These are phyloP conservation scores for Sinocyclocheilus rhinocerous DNA, from an alignment of 2,113 vertebrate genomes.

Conservation along the genomic window DNA sequence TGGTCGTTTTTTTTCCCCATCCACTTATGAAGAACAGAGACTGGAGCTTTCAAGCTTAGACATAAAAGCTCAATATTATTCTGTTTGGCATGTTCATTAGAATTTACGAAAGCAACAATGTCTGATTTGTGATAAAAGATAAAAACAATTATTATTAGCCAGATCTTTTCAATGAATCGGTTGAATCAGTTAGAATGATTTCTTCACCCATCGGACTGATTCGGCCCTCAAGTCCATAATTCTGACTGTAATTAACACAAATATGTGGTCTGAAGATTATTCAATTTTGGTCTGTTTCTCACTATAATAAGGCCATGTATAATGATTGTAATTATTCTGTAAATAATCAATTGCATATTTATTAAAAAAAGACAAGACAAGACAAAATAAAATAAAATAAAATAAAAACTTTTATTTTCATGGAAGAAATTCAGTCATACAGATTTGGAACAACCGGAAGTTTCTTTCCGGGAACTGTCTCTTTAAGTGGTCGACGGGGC, in stretches of 20 bases:
- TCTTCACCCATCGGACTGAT: not conserved
- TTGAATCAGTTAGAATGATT: not conserved
- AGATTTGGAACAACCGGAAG: not conserved
- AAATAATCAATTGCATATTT: not conserved
- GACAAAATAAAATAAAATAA: too few species aligned
- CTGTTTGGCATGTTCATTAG: not conserved
- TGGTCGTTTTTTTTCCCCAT: not conserved
- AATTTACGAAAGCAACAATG: not conserved
- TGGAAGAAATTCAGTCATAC: not conserved
- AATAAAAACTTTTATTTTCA: not conserved
- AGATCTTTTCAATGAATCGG: not conserved
- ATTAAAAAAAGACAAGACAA: not conserved
- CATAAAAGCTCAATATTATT: not conserved
- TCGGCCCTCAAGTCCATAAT: too few species aligned
- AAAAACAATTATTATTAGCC: not conserved
- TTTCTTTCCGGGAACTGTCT: not conserved
- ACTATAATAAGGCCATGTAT: not conserved
- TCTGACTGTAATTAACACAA: not conserved
- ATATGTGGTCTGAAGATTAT: not conserved
- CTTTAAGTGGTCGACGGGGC: slow-evolving; percentile 16
- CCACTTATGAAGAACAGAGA: not conserved
- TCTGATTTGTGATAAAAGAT: not conserved
- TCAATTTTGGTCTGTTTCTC: not conserved
- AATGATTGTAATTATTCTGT: not conserved
- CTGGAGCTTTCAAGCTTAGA: not conserved